Conservation (phyloP, 2,888 invertebrate genomes). For the Cryptophagus acutangulus region DNA sequence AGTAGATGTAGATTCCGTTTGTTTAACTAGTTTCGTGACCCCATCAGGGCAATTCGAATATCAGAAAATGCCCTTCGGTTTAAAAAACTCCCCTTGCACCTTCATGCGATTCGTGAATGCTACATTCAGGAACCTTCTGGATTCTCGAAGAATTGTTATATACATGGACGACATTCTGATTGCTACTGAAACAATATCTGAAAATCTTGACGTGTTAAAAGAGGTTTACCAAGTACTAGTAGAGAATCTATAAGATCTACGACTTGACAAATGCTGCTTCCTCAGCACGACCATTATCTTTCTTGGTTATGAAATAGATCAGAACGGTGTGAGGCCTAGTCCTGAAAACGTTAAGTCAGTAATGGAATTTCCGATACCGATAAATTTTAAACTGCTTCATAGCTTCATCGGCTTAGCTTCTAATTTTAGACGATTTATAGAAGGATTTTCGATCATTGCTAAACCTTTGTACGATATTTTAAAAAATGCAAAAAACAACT, state of each 20-base stretch:
- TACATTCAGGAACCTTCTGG: not conserved
- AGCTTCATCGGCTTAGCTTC: slow-evolving; percentile 16
- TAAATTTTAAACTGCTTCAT: slow-evolving; percentile 13
- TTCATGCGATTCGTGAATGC: not conserved
- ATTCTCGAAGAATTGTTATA: not conserved
- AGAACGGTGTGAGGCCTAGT: slow-evolving; percentile 14
- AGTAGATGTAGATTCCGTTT: slow-evolving; percentile 20
- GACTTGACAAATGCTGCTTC: not conserved
- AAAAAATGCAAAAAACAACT: not conserved
- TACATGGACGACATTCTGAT: slow-evolving; percentile 9
- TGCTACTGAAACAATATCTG: not conserved
- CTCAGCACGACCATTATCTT: slow-evolving; percentile 4
- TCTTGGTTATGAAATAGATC: slow-evolving; percentile 9
- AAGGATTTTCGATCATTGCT: slow-evolving; percentile 16
- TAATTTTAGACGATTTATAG: slow-evolving; percentile 20
- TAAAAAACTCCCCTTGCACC: not conserved
- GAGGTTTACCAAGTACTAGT: not conserved
- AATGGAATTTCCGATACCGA: slow-evolving; percentile 15
- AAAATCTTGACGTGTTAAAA: not conserved
- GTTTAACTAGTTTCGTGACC: slow-evolving; percentile 30
- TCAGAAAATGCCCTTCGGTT: slow-evolving; percentile 23
- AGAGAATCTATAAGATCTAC: not conserved
- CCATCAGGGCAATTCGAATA: slow-evolving; percentile 28
- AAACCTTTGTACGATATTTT: slow-evolving; percentile 7
- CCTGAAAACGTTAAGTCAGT: slow-evolving; percentile 14